These are phyloP conservation scores for Rugalucina vietnamica DNA, from an alignment of 2,888 invertebrate species.

Conservation along the genomic window DNA sequence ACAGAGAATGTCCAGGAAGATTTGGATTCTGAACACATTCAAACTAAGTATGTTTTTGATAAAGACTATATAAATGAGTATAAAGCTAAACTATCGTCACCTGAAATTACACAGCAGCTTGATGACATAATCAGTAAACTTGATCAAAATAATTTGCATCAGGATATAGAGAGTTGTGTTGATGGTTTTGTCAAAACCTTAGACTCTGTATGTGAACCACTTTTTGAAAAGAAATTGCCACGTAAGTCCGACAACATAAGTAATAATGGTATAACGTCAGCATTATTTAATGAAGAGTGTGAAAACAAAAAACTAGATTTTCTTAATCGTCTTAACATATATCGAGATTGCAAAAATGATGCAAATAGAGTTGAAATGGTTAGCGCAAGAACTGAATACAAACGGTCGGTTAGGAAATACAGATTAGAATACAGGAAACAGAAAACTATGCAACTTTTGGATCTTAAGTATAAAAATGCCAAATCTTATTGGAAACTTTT, in stretches of 20 bases:
- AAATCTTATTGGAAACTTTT: neutral
- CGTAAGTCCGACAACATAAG: neutral
- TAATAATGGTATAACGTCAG: neutral
- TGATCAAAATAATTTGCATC: neutral
- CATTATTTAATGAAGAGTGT: neutral
- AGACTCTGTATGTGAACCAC: neutral
- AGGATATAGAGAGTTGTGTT: neutral
- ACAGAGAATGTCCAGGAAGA: neutral
- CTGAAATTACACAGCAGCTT: neutral
- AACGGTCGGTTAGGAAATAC: neutral
- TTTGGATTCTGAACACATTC: neutral
- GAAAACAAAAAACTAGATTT: neutral
- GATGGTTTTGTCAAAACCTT: neutral
- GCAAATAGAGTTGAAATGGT: neutral
- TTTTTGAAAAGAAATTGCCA: slow-evolving; percentile 6
- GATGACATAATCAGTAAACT: neutral
- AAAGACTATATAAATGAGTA: neutral
- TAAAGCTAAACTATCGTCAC: neutral
- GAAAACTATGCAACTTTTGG: neutral
- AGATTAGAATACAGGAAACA: neutral
- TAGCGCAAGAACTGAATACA: neutral
- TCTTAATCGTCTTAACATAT: neutral
- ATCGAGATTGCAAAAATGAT: neutral
- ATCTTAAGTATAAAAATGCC: neutral
- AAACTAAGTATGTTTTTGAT: neutral